A percentile compares a stretch with the other conserved stretches of the same genome.
These are phyloP conservation scores for Autographa gamma DNA, from an alignment of 2,888 invertebrate genomes.

Conservation along the genomic window DNA sequence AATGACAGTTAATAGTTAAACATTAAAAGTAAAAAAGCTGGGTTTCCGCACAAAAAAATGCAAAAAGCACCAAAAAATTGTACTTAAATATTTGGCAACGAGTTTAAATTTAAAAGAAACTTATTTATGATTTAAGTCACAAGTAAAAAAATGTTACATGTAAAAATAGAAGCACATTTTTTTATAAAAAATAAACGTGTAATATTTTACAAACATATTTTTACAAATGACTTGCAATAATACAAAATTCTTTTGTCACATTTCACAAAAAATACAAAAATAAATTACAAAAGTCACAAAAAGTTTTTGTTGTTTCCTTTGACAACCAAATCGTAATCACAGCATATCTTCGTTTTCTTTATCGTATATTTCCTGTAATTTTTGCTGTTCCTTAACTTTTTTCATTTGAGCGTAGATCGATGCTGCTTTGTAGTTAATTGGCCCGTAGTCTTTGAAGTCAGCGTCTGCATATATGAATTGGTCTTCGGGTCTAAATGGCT, in stretches of 20 bases:
- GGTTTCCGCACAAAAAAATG: conserved; percentile 15
- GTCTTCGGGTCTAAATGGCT: conserved; percentile 95
- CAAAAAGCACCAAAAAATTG: conserved; percentile 21
- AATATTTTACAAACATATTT: conserved; percentile 7
- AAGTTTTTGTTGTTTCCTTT: conserved; percentile 25
- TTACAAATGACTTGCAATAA: conserved; percentile 11
- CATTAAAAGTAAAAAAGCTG: conserved; percentile 15
- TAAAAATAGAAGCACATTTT: not conserved
- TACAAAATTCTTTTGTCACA: conserved; percentile 20
- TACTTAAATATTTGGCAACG: conserved; percentile 21
- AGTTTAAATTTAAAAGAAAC: conserved; percentile 12
- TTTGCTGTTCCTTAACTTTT: conserved; percentile 89
- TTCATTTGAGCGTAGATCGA: conserved; percentile 94
- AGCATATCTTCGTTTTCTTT: conserved; percentile 81
- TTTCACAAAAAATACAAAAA: conserved; percentile 27
- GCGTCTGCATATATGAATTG: conserved; percentile 96
- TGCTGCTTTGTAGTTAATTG: conserved; percentile 97
- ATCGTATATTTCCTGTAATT: conserved; percentile 82
- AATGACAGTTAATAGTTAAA: conserved; percentile 14
- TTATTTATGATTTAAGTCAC: not conserved
- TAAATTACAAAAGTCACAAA: conserved; percentile 2
- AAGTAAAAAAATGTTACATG: not conserved
- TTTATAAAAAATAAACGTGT: not conserved
- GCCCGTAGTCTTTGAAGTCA: conserved; percentile 96
- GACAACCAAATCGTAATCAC: conserved; percentile 64